Base-by-base conservation (phyloP, 2,888 invertebrate genomes). In the Cantharis flavilabris region DNA sequence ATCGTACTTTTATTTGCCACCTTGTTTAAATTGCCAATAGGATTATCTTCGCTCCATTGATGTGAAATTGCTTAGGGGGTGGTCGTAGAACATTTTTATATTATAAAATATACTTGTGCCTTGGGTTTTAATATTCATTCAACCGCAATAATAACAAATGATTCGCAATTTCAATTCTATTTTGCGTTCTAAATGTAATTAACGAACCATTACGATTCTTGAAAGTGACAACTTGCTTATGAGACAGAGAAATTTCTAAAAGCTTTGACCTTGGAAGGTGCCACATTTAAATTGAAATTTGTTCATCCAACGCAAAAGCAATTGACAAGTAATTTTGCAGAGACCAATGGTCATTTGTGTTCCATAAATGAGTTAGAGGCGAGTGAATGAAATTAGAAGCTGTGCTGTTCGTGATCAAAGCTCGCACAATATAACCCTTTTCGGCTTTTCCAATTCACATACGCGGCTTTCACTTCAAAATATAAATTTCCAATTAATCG, bases 31-130 rank as follows among this genome's bases (percentile, higher is more conserved):
- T 85, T 84, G 85, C 86, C 85, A 85, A 86, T 83, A 84, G 85
- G 86, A 86, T 86, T 87, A 86, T 83, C 77, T 80, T 85, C 85
- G 86, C 86, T 86, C 85, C 85, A 86, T 86, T 84, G 87, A 84
- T 82, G 83, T 81, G 82, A 84, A 86, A 87, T 86, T 84, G 85
- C 86, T 85, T 78, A 67, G 65, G 80, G 81, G 85, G 86, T 79
- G 77, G 78, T 79, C 73, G 64, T 63, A 77, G 72, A 76, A 77
- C 69, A 73, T 79, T 77, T 76, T 76, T 72, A 75, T 76, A 72
- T 73, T 76, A 76, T 78, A 76, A 69, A 72, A 69, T 70, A 70
- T 70, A 76, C 72, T 76, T 73, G 67, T 76, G 73, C 73, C 73
- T 76, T 76, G 30, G 73, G 76, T 70, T 72, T 73, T 70, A 63